Conservation (phyloP, 2,888 invertebrate genomes). For the Steromphala cineraria region DNA sequence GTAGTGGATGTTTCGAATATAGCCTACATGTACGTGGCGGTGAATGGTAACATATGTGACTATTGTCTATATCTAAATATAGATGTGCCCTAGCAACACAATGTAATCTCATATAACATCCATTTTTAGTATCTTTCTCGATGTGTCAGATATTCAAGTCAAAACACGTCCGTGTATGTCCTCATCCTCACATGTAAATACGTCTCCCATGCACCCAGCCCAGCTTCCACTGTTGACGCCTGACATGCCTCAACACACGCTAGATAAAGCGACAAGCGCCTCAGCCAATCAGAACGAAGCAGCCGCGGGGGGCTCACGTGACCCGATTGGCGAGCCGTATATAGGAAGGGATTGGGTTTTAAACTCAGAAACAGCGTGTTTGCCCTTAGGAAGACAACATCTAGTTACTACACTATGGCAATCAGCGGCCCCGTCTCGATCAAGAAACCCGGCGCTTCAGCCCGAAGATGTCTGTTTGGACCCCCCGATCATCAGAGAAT, state of each 20-base stretch:
- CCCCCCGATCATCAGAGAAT: background rate
- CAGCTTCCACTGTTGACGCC: background rate
- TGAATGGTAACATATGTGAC: no score
- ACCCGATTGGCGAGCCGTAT: constrained; percentile 1
- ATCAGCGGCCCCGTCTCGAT: background rate
- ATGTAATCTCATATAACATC: no score
- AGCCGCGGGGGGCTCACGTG: constrained; percentile 9
- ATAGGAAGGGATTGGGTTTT: background rate
- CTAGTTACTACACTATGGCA: background rate
- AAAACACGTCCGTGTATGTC: background rate
- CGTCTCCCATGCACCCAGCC: background rate
- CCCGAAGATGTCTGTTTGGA: constrained; percentile 6
- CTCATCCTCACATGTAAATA: constrained; percentile 17
- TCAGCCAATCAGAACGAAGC: constrained; percentile 2
- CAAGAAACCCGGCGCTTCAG: background rate
- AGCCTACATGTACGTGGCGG: no score
- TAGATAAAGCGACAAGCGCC: background rate
- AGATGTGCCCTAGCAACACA: no score
- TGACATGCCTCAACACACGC: background rate
- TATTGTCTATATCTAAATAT: no score
- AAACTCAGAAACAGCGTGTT: constrained; percentile 6
- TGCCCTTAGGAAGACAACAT: background rate
- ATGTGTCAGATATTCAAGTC: background rate
- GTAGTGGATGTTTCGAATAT: no score
- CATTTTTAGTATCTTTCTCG: constrained; percentile 2